Evolutionary conservation across 2,113 vertebrate species (phyloP), one percentile per base, ranked within the genome.

Genomic region (Sinocyclocheilus rhinocerous): DNA sequence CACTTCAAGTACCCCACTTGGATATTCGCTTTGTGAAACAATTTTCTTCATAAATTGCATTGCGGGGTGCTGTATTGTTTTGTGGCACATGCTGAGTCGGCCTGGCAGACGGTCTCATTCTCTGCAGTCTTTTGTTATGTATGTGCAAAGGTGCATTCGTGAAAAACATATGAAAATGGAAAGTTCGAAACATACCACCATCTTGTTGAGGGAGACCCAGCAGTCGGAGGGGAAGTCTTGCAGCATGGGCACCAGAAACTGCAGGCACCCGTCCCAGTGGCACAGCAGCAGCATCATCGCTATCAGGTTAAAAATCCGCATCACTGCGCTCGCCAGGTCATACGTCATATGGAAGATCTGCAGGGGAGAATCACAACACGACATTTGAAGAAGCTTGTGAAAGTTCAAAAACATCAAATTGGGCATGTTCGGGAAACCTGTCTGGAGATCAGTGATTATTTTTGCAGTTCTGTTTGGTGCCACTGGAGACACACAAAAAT

Each of bases 271-370:
- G 0, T 99, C 98, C 98, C 97, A 99, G 94, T 99, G 97, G 85
- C 98, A 99, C 0, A 99, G 93, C 87, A 99, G 93, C 90, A 99
- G 93, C 98, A 99, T 99, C 98, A 99, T 99, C 39, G 95, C 97
- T 0, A 99, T 99, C 87, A 99, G 95, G 93, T 99, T 99, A 90
- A 97, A 91, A 92, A 99, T 99, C 84, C 98, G 94, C 97, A 99
- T 95, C 90, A 99, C 97, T 0, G 97, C 98, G 1, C 98, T 99
- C 50, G 98, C 97, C 93, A 99, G 94, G 93, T 99, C 97, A 0
- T 99, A 99, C 57, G 97, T 99, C 98, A 99, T 99, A 91, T 99
- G 98, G 95, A 99, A 99, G 88, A 99, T 99, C 97, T 99, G 92
- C 0, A 26, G 1, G 1, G 79, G 8, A 88, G 6, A 83, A 59